Evolutionary conservation across 2,113 vertebrate genomes (phyloP), one percentile per base, ranked within the genome.

Genomic region (Ondatra zibethicus): DNA sequence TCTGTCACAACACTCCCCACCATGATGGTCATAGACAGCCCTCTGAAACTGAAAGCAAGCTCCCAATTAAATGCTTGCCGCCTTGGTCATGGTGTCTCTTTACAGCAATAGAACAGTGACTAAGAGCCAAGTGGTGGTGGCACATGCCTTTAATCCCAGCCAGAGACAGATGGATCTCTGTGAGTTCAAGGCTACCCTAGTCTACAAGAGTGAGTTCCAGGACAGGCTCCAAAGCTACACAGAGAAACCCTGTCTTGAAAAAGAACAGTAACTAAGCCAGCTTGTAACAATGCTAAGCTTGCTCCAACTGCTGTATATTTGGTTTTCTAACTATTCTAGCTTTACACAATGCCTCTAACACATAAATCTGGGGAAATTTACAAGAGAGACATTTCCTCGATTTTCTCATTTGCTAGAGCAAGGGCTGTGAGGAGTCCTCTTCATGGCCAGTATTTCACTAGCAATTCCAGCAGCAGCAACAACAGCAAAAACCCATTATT

Each of bases 321-420:
- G 58, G 88, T 86, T 95, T 72, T 7, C 65, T 50, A 50, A 36
- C 52, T 65, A 45, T 55, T 93, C 61, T 50, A 70, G 1, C 89
- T 94, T 87, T 68, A 91, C 47, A 23, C 66, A 12, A 7, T 50
- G 63, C 72, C 76, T 61, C 70, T 45, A 75, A 75, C 36, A 42
- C 21, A 77, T 82, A 97, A 95, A 96, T 97, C 91, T 91, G 52
- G 80, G 81, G 73, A 96, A 92, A 92, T 89, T 68, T 96, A 89
- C 80, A 85, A 90, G 33, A 52, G 25, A 70, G 94, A 84, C 42
- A 75, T 66, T 94, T 91, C 14, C 78, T 21, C 55, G 72, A 86
- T 95, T 88, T 93, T 94, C 85, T 97, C 81, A 93, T 92, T 97
- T 95, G 81, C 92, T 76, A 39, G 94, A 92, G 50, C 91, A 90